Percentiles rank a stretch among this genome's conserved stretches.
phyloP scores from a whole-genome alignment of 2,797 vertebrate genomes.

The Capromys pilorides region DNA sequence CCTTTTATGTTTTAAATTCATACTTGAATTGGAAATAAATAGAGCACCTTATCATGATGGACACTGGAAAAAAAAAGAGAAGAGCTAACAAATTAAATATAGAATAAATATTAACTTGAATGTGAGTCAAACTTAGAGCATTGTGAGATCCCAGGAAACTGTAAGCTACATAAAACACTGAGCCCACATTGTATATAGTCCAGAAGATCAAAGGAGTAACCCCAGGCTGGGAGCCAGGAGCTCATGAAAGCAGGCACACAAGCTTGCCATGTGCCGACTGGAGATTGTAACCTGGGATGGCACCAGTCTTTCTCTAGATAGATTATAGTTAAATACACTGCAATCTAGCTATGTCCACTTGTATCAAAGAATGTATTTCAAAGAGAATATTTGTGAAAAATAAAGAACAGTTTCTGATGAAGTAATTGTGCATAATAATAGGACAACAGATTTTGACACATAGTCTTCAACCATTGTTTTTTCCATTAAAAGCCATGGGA shows the following conservation, averaged over 20 bases:
- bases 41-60: background rate
- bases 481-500: background rate
- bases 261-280: background rate
- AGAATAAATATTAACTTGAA: background rate
- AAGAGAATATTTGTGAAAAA: background rate
- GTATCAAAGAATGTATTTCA: background rate
- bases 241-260: background rate
- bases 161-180: background rate
- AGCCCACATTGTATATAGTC: background rate
- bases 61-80: constrained; percentile 7
- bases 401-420: background rate
- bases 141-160: background rate
- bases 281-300: background rate
- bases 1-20: background rate
- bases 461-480: background rate
- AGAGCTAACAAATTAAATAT: background rate
- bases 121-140: background rate
- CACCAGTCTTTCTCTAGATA: background rate
- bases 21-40: background rate
- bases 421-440: background rate
- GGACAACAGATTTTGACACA: background rate
- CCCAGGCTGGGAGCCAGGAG: background rate
- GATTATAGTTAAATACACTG: background rate
- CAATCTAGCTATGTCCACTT: background rate
- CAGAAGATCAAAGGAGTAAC: background rate